phyloP scores from a whole-genome alignment of 2,113 vertebrate species.

The Fregetta grallaria region DNA sequence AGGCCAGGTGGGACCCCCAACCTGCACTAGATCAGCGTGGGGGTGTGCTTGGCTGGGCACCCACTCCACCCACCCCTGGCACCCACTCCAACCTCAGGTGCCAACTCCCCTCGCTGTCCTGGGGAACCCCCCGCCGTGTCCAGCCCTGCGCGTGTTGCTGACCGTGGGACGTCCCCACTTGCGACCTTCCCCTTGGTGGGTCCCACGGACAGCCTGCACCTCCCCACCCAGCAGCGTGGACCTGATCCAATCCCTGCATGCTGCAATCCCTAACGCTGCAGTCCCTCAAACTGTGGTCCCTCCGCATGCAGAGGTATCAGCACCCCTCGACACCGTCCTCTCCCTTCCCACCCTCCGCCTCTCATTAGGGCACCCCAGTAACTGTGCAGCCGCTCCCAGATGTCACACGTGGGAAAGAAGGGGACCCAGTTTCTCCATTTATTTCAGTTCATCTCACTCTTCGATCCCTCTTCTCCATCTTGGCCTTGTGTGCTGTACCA shows the following conservation, averaged over 20 bases:
- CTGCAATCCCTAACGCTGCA: fast-evolving
- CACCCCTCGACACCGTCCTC: fast-evolving
- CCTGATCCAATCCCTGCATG: fast-evolving
- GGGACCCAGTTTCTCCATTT: background rate
- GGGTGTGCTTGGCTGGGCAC: background rate
- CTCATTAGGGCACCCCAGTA: background rate
- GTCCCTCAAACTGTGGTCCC: background rate
- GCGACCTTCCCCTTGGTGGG: fast-evolving
- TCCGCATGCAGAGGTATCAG: no score
- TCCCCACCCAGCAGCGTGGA: background rate
- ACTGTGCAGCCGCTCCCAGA: fast-evolving
- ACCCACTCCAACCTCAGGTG: background rate
- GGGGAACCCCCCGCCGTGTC: no score
- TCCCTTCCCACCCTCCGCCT: background rate
- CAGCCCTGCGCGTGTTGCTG: fast-evolving
- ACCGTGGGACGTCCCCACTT: background rate
- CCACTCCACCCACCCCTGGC: background rate
- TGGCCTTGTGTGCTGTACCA: background rate
- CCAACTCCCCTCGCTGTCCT: no score
- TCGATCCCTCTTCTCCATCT: background rate
- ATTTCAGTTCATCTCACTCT: background rate
- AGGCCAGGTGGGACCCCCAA: background rate
- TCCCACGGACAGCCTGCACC: background rate
- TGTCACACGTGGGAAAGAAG: background rate
- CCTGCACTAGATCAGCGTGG: fast-evolving